These are phyloP conservation scores for Sitodiplosis mosellana DNA, from an alignment of 1,140 invertebrate species.

Conservation along the genomic window DNA sequence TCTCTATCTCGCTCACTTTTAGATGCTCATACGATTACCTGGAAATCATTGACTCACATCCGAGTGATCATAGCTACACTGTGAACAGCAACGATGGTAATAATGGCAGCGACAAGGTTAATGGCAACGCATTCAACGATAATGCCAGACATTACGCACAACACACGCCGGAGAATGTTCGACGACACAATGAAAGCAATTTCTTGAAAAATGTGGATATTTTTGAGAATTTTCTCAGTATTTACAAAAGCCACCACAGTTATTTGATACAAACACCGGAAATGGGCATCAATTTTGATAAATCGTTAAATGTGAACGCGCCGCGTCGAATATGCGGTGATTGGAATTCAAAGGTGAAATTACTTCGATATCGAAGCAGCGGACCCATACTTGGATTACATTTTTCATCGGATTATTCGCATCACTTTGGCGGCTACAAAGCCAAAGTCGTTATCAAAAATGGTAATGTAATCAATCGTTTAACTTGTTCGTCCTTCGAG, in stretches of 20 bases:
- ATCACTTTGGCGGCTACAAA: constrained; percentile 49
- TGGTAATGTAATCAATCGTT: constrained; percentile 30
- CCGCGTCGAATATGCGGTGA: constrained; percentile 44
- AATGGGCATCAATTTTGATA: neutral
- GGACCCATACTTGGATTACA: constrained; percentile 33
- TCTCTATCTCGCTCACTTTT: constrained; percentile 6
- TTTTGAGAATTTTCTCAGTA: neutral
- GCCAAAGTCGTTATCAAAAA: constrained; percentile 43
- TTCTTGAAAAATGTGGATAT: neutral
- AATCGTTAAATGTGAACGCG: constrained; percentile 3
- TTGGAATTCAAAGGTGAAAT: constrained; percentile 50
- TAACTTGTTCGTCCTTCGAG: neutral
- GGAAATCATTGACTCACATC: constrained; percentile 32
- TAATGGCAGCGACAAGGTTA: no score
- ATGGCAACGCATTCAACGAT: no score
- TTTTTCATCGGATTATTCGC: constrained; percentile 51
- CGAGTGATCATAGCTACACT: neutral
- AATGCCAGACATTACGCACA: no score
- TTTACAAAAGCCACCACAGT: neutral
- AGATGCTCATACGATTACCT: constrained; percentile 56
- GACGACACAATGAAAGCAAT: no score
- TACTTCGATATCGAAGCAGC: constrained; percentile 39
- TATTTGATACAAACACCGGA: neutral
- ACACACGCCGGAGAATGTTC: no score
- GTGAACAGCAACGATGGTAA: no score